Evolutionary conservation across 2,888 invertebrate genomes (phyloP), one percentile per base, ranked within the genome.

Genomic region (Heliconius charithonia): DNA sequence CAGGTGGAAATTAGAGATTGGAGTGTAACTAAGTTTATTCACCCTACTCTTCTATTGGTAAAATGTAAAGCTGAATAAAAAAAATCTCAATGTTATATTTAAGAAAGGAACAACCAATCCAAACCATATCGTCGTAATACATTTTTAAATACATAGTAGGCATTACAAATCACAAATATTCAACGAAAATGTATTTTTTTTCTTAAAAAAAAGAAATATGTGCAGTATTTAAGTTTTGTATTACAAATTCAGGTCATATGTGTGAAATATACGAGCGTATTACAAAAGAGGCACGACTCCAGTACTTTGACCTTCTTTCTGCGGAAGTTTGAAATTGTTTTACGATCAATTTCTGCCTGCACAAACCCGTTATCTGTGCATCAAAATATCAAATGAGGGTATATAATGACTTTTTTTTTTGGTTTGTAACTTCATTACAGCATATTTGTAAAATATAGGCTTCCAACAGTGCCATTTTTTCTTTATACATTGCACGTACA

Each of bases 281-380:
- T 59, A 77, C 29, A 51, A 59, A 73, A 77, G 41, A 29, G 41
- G 75, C 63, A 74, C 37, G 65, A 75, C 78, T 62, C 27, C 74
- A 69, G 67, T 78, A 41, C 56, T 75, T 76, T 56, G 74, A 76
- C 76, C 78, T 80, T 81, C 56, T 45, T 76, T 76, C 74, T 71
- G 76, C 73, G 81, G 81, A 81, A 81, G 80, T 78, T 78, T 76
- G 70, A 59, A 65, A 66, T 79, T 76, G 74, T 56, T 80, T 81
- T 81, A 78, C 76, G 76, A 80, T 74, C 79, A 76, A 81, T 80
- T 73, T 76, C 65, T 76, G 51, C 72, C 76, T 75, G 51, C 73
- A 56, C 51, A 59, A 41, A 12, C 63, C 79, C 78, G 72, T 77
- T 81, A 79, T 71, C 51, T 70, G 29, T 74, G 32, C 12, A 81